Evolutionary conservation across 2,113 vertebrate species (phyloP), one percentile per base, ranked within the genome.

Genomic region (Acanthisitta chloris): DNA sequence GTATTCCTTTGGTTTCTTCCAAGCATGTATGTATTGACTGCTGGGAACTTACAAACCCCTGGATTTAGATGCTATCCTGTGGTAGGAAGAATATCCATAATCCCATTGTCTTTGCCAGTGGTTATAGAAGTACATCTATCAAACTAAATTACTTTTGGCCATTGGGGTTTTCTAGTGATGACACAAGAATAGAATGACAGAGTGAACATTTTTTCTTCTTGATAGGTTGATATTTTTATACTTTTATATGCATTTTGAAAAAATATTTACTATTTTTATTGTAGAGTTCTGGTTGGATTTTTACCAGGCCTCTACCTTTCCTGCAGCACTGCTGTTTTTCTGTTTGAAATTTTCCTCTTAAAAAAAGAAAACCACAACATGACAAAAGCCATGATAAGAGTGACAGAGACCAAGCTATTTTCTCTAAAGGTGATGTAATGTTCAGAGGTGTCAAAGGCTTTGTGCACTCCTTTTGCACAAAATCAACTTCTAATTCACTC

Each of bases 191-290:
- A 92, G 76, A 87, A 82, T 59, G 90, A 40, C 89, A 93, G 66
- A 91, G 28, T 36, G 59, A 76, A 36, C 28, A 17, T 90, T 97
- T 96, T 97, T 97, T 91, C 91, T 92, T 93, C 94, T 96, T 93
- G 88, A 88, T 96, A 95, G 92, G 64, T 83, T 94, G 48, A 90
- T 97, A 97, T 97, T 97, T 98, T 98, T 97, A 97, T 98, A 98
- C 49, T 97, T 98, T 97, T 96, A 94, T 98, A 97, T 92, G 78
- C 82, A 92, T 71, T 94, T 96, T 92, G 38, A 18, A 38, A 31
- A 97, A 92, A 94, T 86, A 90, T 79, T 94, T 94, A 69, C 92
- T 97, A 90, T 94, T 97, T 97, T 97, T 91, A 93, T 97, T 92
- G 72, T 95, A 94, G 71, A 65, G n/a, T 86, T 94, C 38, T 58